Percentiles rank a stretch among this genome's conserved stretches.
Evolutionary conservation across 2,888 invertebrate species (phyloP).

Genomic region (Monopis laevigella): DNA sequence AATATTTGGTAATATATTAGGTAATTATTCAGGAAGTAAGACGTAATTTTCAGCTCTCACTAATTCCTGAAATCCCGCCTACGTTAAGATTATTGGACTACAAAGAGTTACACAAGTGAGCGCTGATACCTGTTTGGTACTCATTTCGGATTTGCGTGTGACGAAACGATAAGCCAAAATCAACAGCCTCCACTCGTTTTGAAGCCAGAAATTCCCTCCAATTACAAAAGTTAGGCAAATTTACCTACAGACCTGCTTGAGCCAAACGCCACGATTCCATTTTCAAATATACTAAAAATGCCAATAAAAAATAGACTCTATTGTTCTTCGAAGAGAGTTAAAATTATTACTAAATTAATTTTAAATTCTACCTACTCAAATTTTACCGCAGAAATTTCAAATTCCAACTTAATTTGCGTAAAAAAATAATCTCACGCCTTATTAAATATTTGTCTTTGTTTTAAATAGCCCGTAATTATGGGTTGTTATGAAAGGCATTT

Average conservation of each 20-base stretch:
- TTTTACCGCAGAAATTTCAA: not conserved
- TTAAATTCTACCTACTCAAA: not conserved
- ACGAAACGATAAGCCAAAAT: conserved; percentile 29
- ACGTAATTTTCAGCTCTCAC: no score
- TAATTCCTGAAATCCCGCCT: no score
- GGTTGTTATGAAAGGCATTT: not conserved
- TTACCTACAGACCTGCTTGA: conserved; percentile 10
- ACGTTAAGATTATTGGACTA: not conserved
- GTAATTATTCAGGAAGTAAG: no score
- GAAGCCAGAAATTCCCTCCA: conserved; percentile 7
- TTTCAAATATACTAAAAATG: no score
- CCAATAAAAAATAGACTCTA: no score
- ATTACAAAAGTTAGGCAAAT: conserved; percentile 14
- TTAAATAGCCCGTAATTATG: not conserved
- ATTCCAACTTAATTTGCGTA: not conserved
- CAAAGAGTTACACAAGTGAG: not conserved
- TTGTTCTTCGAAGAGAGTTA: no score
- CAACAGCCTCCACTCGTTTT: conserved; percentile 11
- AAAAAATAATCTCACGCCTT: not conserved
- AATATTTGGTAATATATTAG: no score
- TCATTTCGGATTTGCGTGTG: conserved; percentile 30
- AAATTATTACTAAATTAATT: not conserved
- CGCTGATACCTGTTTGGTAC: conserved; percentile 25
- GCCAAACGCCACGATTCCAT: no score
- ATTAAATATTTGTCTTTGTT: conserved; percentile 1